Base-by-base conservation (phyloP, 2,888 invertebrate species). In the Acheta domesticus region DNA sequence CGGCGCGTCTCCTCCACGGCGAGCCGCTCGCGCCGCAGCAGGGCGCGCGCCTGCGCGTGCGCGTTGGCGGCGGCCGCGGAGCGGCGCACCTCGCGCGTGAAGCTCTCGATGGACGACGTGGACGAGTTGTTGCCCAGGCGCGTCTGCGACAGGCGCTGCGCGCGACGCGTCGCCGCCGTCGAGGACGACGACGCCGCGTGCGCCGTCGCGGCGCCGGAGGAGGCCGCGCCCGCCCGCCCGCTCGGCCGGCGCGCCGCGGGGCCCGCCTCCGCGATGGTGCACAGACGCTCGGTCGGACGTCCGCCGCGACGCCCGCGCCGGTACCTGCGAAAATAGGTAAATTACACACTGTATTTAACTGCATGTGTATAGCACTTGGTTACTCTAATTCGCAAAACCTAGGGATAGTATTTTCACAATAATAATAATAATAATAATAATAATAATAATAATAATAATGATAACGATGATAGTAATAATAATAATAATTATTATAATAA, bases 41-140 rank as follows among this genome's bases (percentile, higher is more conserved):
- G 75, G 48, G 49, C 23, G 14, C 79, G 49, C 23, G 76, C 75
- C 23, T 76, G 76, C 12, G 62, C 62, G 12, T 21, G 73, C 12
- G 20, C 19, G 23, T 73, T 21, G 14, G 4, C 20, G 16, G 76
- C 49, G n/a, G 80, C 50, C 16, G 79, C 49, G 19, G 79, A 36
- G 36, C 79, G 79, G 8, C 79, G 23, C 11, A 77, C 82, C 77
- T 83, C 83, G 50, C 82, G 83, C 11, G 84, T 83, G 12, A 86
- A 80, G 82, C 87, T 87, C 80, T 87, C 87, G 14, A 82, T 74
- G 49, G 82, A 81, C 14, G 81, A 87, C 49, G 85, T 87, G 1
- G 87, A 87, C 1, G 87, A 86, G 3, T 86, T 85, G 49, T 84
- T 84, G 78, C 84, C 85, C 16, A 86, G 80, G 82, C 84, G 85